Conservation (phyloP, 2,888 invertebrate genomes). For the Caenorhabditis sulstoni region DNA sequence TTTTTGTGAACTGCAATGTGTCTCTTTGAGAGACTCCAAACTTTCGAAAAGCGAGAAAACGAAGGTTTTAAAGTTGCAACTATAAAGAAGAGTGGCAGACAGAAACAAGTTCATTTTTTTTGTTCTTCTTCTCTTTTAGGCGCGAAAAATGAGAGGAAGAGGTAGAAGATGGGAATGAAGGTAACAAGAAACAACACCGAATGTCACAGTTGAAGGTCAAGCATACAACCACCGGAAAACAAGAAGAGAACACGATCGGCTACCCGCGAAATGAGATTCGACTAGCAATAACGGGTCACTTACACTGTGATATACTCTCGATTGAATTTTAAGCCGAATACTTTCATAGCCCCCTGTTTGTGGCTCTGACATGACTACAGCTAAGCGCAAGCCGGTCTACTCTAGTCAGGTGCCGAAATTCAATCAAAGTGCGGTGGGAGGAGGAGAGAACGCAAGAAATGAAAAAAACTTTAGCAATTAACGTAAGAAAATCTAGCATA, state of each 20-base stretch:
- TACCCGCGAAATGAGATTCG: background rate
- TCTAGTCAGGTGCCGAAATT: slow-evolving; percentile 5
- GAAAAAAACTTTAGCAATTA: slow-evolving; percentile 40
- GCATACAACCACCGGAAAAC: slow-evolving; percentile 53
- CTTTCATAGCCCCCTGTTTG: slow-evolving; percentile 27
- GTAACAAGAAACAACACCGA: slow-evolving; percentile 44
- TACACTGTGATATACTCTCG: slow-evolving; percentile 36
- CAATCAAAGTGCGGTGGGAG: background rate
- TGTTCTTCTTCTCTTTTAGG: slow-evolving; percentile 4
- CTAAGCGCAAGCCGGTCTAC: too few species aligned
- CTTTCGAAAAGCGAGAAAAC: too few species aligned
- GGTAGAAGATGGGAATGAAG: slow-evolving; percentile 3
- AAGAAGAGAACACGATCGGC: slow-evolving; percentile 39
- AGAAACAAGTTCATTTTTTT: background rate
- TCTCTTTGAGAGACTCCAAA: too few species aligned
- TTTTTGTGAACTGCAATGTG: too few species aligned
- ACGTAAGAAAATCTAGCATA: slow-evolving; percentile 11
- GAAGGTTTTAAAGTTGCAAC: background rate
- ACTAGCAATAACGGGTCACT: slow-evolving; percentile 15
- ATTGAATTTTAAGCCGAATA: slow-evolving; percentile 35
- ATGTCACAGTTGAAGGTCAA: slow-evolving; percentile 57
- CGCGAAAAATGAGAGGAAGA: slow-evolving; percentile 36
- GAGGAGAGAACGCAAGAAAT: background rate
- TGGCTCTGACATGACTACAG: background rate
- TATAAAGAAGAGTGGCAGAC: background rate